Evolutionary conservation across 2,888 invertebrate genomes (phyloP).

Genomic region (Nephrocerus scutellatus): DNA sequence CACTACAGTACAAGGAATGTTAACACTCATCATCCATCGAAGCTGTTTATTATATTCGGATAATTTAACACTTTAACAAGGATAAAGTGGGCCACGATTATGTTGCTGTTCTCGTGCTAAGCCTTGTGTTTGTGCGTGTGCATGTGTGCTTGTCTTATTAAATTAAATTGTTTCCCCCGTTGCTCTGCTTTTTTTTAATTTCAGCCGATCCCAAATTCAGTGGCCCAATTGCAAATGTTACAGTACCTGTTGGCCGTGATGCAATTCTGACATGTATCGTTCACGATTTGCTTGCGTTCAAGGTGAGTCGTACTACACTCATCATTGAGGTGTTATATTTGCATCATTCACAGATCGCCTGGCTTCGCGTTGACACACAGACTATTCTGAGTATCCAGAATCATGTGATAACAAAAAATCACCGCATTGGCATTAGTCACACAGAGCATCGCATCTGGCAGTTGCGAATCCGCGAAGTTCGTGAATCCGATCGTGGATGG

Average conservation of each 20-base stretch:
- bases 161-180: constrained; percentile 2
- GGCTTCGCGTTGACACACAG: constrained; percentile 84
- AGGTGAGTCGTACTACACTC: constrained; percentile 55
- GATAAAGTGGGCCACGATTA: constrained; percentile 9
- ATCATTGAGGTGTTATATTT: too few relatives aligned
- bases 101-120: constrained; percentile 2
- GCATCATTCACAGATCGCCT: constrained; percentile 70
- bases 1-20: too few relatives aligned
- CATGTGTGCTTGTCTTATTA: constrained; percentile 5
- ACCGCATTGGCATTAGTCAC: constrained; percentile 75
- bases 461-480: constrained; percentile 75
- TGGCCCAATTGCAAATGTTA: constrained; percentile 74
- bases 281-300: constrained; percentile 72
- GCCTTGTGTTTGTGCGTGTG: constrained; percentile 1
- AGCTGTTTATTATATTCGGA: constrained; percentile 10
- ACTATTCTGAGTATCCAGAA: constrained; percentile 84
- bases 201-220: constrained; percentile 74
- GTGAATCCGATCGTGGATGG: constrained; percentile 76
- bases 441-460: constrained; percentile 83
- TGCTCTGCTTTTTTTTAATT: constrained; percentile 36
- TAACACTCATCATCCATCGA: too few relatives aligned
- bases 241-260: constrained; percentile 76
- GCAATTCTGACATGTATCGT: constrained; percentile 75
- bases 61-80: constrained; percentile 24
- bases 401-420: constrained; percentile 84